phyloP scores from a whole-genome alignment of 2,113 vertebrate species.

The Hippocampus barbouri region DNA sequence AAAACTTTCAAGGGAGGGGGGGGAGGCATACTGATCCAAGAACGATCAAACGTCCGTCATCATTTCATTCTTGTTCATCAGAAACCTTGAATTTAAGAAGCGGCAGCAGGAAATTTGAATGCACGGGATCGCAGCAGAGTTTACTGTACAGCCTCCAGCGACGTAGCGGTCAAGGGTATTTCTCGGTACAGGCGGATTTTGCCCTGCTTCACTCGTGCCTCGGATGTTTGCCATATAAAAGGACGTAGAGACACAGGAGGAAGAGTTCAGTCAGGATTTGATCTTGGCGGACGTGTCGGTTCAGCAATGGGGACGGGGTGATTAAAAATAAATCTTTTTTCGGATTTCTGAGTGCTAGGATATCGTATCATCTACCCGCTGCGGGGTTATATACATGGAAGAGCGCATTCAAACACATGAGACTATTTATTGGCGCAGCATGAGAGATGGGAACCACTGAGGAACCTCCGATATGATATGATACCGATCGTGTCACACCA shows the following conservation, averaged over 20 bases:
- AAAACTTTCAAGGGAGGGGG: too few relatives aligned
- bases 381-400: neutral
- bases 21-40: too few relatives aligned
- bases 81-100: neutral
- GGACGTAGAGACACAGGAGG: slow-evolving; percentile 14
- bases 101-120: neutral
- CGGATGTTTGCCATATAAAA: slow-evolving; percentile 29
- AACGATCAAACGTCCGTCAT: too few relatives aligned
- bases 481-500: too few relatives aligned
- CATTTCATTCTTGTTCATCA: too few relatives aligned
- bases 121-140: neutral
- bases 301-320: slow-evolving; percentile 17
- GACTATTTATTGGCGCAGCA: too few relatives aligned
- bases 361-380: neutral
- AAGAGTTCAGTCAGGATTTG: slow-evolving; percentile 31
- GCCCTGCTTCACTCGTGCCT: slow-evolving; percentile 7
- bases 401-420: too few relatives aligned
- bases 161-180: slow-evolving; percentile 49
- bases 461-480: too few relatives aligned
- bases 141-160: slow-evolving; percentile 30
- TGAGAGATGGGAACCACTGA: too few relatives aligned
- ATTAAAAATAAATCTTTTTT: slow-evolving; percentile 13
- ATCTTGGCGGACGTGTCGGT: slow-evolving; percentile 13
- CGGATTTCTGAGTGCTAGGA: slow-evolving; percentile 14
- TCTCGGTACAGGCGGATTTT: slow-evolving; percentile 27